phyloP scores from a whole-genome alignment of 2,888 invertebrate species.

The Agriopis marginaria region DNA sequence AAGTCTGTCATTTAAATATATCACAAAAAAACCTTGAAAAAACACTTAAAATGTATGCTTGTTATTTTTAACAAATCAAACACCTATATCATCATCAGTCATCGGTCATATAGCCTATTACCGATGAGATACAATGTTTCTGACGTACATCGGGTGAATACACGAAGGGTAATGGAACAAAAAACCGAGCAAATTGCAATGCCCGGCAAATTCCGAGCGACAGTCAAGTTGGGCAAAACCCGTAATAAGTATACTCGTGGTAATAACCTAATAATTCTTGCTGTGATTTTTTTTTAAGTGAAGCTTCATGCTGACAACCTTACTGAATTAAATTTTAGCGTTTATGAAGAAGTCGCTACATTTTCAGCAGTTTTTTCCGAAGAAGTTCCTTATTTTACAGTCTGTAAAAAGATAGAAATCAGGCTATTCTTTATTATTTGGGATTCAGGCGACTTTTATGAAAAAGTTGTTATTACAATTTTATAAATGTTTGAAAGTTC shows the following conservation, averaged over 20 bases:
- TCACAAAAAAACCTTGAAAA: too few relatives aligned
- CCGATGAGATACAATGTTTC: conserved; percentile 25
- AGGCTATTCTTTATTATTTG: too few relatives aligned
- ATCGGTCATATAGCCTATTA: neutral
- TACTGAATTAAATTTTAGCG: conserved; percentile 1
- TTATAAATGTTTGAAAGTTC: too few relatives aligned
- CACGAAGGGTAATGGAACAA: conserved; percentile 39
- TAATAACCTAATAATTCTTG: conserved; percentile 16
- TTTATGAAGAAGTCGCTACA: neutral
- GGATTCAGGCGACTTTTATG: too few relatives aligned
- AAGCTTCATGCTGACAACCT: neutral
- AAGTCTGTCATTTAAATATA: too few relatives aligned
- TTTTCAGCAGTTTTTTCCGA: too few relatives aligned
- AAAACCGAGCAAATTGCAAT: conserved; percentile 39
- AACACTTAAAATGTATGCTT: too few relatives aligned
- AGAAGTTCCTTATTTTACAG: too few relatives aligned
- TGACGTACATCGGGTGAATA: conserved; percentile 20
- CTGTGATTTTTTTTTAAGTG: neutral
- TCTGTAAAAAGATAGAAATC: too few relatives aligned
- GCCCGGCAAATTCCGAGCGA: conserved; percentile 39
- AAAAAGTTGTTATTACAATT: too few relatives aligned
- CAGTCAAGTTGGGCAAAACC: conserved; percentile 42
- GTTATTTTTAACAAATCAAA: too few relatives aligned
- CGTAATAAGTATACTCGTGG: conserved; percentile 31
- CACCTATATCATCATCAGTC: too few relatives aligned